A percentile compares a stretch with the other conserved stretches of the same genome.
phyloP scores from a whole-genome alignment of 2,797 vertebrate genomes.

The Pangasius sanitwongsei region DNA sequence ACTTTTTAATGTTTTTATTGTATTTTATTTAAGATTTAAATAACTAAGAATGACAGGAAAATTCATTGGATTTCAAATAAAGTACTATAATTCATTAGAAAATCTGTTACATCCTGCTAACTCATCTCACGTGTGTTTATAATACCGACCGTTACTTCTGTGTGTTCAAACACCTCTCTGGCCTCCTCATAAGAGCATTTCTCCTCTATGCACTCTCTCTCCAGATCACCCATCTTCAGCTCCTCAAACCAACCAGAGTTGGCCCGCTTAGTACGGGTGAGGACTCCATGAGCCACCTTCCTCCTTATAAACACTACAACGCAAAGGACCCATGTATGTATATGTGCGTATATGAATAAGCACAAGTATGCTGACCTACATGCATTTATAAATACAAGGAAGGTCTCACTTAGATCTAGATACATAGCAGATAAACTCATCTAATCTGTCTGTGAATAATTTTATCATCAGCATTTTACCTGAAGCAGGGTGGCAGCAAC shows the following conservation, averaged over 20 bases:
- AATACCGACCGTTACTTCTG: conserved; percentile 67
- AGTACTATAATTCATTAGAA: not conserved
- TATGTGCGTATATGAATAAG: not conserved
- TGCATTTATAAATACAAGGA: not conserved
- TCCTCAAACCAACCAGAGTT: conserved; percentile 87
- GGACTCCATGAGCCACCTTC: conserved; percentile 72
- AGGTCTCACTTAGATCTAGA: not conserved
- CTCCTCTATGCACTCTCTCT: conserved; percentile 91
- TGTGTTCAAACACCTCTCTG: conserved; percentile 83
- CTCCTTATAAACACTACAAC: conserved; percentile 80
- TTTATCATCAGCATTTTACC: conserved; percentile 61
- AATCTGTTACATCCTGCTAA: not conserved
- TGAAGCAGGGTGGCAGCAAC: conserved; percentile 61
- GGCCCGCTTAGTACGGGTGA: conserved; percentile 73
- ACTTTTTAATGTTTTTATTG: not conserved
- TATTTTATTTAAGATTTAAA: not conserved
- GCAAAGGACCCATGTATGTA: not conserved
- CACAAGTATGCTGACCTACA: not conserved
- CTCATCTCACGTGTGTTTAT: not conserved
- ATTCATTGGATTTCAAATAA: not conserved
- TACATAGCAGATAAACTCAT: not conserved
- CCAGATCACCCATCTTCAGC: conserved; percentile 80
- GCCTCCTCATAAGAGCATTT: conserved; percentile 89
- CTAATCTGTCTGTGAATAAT: not conserved
- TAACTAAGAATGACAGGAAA: not conserved